Conservation (phyloP, 2,113 vertebrate species). For the Bujurquina vittata region DNA sequence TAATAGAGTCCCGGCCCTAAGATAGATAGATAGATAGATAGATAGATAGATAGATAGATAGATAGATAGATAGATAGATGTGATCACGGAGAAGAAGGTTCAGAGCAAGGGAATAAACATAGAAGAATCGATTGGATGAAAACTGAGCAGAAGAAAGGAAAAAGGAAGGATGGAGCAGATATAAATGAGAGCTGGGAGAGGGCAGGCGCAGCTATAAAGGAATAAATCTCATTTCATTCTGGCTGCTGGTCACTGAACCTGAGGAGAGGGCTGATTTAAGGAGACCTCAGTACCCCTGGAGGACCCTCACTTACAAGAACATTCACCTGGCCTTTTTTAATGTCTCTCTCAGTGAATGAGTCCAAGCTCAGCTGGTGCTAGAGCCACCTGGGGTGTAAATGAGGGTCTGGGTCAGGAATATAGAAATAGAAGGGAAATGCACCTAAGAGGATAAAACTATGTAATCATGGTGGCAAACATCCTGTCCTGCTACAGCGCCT, state of each 20-base stretch:
- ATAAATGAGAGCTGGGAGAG: not conserved
- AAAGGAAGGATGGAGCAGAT: not conserved
- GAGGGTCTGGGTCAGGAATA: not conserved
- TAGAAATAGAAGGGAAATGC: not conserved
- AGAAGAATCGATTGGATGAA: not conserved
- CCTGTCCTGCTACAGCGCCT: not conserved
- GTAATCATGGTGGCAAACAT: not conserved
- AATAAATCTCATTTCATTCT: conserved; percentile 48
- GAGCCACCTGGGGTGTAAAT: not conserved
- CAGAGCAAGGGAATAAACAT: not conserved
- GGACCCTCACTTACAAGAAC: conserved; percentile 13
- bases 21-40: no score
- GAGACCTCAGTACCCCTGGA: conserved; percentile 17
- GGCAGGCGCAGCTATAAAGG: not conserved
- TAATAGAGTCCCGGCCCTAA: no score
- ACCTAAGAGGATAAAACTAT: not conserved
- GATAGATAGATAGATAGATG: no score
- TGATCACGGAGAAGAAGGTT: not conserved
- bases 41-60: no score
- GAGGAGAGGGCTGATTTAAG: conserved; percentile 52
- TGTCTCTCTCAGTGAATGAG: conserved; percentile 1
- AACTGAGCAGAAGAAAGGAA: not conserved
- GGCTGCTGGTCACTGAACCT: conserved; percentile 29
- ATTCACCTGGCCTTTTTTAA: conserved; percentile 4
- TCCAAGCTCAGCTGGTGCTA: not conserved